Percentiles rank a stretch among this genome's conserved stretches.
phyloP scores from a whole-genome alignment of 2,113 vertebrate species.

The Triplophysa tibetana region DNA sequence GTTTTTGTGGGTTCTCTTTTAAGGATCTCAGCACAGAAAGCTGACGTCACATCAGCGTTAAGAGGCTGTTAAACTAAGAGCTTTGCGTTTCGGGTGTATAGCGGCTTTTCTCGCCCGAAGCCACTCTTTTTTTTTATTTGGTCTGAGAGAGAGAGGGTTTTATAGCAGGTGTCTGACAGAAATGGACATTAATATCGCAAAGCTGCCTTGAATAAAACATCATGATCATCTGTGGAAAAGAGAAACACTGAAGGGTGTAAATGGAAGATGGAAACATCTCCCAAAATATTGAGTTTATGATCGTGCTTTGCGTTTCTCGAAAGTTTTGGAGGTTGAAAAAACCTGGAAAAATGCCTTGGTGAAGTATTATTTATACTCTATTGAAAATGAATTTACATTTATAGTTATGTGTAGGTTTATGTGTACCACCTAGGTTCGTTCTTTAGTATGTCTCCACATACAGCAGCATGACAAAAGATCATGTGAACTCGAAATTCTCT shows the following conservation, averaged over 20 bases:
- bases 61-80: neutral
- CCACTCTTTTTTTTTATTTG: neutral
- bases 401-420: too few species aligned
- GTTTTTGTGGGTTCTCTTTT: neutral
- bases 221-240: neutral
- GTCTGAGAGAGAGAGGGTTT: neutral
- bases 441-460: too few species aligned
- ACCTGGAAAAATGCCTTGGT: neutral
- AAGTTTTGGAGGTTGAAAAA: neutral
- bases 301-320: neutral
- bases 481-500: too few species aligned
- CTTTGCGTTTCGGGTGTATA: neutral
- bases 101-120: constrained; percentile 1
- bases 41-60: neutral
- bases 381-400: too few species aligned
- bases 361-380: too few species aligned
- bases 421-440: too few species aligned
- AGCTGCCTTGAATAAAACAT: constrained; percentile 1
- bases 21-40: constrained; percentile 2
- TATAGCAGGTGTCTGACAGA: constrained; percentile 13
- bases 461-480: too few species aligned
- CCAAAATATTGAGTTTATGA: neutral
- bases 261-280: neutral
- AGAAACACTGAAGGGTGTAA: neutral
- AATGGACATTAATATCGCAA: constrained; percentile 30